Percentiles rank a stretch among this genome's conserved stretches.
These are phyloP conservation scores for Hyaena hyaena DNA, from an alignment of 2,113 vertebrate genomes.

Conservation along the genomic window DNA sequence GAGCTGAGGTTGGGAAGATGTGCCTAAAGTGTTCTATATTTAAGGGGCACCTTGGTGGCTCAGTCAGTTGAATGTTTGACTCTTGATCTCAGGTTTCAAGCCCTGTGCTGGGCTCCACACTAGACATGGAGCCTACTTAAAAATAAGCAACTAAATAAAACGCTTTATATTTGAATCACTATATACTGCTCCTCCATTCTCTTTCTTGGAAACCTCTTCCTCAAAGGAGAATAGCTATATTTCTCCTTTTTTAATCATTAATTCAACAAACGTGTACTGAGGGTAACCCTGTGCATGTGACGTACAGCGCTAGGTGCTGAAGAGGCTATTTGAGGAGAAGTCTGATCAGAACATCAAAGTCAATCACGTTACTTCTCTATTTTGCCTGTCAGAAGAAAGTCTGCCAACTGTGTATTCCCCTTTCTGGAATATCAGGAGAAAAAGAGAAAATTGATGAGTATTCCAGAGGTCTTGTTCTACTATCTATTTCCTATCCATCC, in stretches of 20 bases:
- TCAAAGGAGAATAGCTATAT: not conserved
- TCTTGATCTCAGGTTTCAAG: too few species aligned
- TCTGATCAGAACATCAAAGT: not conserved
- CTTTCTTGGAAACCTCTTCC: not conserved
- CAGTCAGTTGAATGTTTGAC: too few species aligned
- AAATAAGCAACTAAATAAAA: not conserved
- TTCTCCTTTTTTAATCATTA: not conserved
- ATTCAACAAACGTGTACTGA: not conserved
- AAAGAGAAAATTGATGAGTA: not conserved
- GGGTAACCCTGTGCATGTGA: too few species aligned
- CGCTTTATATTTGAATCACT: not conserved
- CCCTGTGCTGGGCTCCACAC: too few species aligned
- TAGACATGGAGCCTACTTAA: too few species aligned
- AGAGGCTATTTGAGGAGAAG: not conserved
- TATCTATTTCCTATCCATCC: not conserved
- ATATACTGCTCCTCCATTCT: not conserved
- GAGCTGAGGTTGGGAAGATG: not conserved
- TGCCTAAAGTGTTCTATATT: not conserved
- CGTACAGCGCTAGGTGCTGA: not conserved
- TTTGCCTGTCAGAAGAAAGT: conserved; percentile 9
- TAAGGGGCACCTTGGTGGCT: not conserved
- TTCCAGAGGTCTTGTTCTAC: not conserved
- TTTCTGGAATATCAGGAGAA: not conserved
- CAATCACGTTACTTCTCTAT: not conserved
- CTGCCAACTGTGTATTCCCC: not conserved